phyloP scores from a whole-genome alignment of 1,140 invertebrate species.

The Anagrus nilaparvatae region DNA sequence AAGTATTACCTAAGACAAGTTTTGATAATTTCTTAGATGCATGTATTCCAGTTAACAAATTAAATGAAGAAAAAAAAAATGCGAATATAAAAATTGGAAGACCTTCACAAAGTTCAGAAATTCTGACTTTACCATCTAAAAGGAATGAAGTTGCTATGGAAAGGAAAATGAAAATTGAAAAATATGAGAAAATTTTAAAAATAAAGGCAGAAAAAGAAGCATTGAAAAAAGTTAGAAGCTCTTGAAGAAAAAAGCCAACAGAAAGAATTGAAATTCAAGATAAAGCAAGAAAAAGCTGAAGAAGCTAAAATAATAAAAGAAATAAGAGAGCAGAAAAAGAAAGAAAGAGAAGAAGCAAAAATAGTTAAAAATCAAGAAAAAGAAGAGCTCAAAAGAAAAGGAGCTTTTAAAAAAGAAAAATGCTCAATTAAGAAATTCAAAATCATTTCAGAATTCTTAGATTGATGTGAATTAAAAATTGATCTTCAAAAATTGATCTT shows the following conservation, averaged over 20 bases:
- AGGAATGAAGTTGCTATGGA: neutral
- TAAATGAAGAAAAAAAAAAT: conserved; percentile 4
- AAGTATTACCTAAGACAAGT: neutral
- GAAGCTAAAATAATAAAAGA: neutral
- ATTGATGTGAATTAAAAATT: too few relatives aligned
- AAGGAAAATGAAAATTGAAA: neutral
- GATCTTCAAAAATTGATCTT: too few relatives aligned
- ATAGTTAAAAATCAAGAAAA: too few relatives aligned
- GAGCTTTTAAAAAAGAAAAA: too few relatives aligned
- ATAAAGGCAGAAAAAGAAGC: neutral
- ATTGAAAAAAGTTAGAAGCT: neutral
- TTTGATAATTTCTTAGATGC: neutral
- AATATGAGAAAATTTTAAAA: neutral
- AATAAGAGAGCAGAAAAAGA: neutral
- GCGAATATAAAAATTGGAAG: neutral
- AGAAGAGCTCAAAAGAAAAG: too few relatives aligned
- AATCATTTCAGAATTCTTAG: too few relatives aligned
- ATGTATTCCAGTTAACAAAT: neutral
- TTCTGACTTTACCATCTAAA: neutral
- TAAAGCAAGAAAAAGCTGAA: neutral
- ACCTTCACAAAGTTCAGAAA: neutral
- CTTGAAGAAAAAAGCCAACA: neutral
- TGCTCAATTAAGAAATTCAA: too few relatives aligned
- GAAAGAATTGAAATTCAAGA: neutral
- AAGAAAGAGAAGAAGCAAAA: neutral